A percentile compares a stretch with the other conserved stretches of the same genome.
Conservation (phyloP, 2,888 invertebrate genomes). For the Andrena minutula region DNA sequence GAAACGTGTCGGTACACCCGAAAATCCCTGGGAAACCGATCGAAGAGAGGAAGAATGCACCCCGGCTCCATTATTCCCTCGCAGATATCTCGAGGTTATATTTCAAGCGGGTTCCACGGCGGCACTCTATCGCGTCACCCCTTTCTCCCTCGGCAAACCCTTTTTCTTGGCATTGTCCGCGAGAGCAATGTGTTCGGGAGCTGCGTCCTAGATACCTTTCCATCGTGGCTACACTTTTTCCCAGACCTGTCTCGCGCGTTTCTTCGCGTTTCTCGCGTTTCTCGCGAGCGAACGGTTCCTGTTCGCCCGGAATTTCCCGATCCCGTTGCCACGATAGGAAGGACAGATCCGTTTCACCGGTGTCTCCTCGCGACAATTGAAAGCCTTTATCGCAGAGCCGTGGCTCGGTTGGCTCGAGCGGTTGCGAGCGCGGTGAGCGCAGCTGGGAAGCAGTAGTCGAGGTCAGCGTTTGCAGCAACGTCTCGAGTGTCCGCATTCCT, state of each 20-base stretch:
- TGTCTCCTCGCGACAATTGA: not conserved
- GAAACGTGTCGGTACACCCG: not conserved
- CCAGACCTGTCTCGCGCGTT: slow-evolving; percentile 4
- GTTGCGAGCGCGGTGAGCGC: not conserved
- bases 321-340: not conserved
- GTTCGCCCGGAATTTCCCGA: not conserved
- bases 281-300: not conserved
- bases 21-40: slow-evolving; percentile 17
- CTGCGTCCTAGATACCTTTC: not conserved
- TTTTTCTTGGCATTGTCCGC: slow-evolving; percentile 45
- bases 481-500: no score
- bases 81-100: slow-evolving; percentile 27
- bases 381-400: not conserved
- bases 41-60: slow-evolving; percentile 17
- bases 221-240: slow-evolving; percentile 29
- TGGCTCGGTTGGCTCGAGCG: not conserved
- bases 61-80: slow-evolving; percentile 22
- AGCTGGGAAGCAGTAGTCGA: no score
- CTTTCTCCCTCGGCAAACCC: slow-evolving; percentile 17
- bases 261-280: not conserved
- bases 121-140: slow-evolving; percentile 14
- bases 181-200: slow-evolving; percentile 12
- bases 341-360: not conserved
- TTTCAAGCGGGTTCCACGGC: slow-evolving; percentile 41
- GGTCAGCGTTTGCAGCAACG: no score